Conservation (phyloP, 2,888 invertebrate genomes). For the Uropetala carovei region DNA sequence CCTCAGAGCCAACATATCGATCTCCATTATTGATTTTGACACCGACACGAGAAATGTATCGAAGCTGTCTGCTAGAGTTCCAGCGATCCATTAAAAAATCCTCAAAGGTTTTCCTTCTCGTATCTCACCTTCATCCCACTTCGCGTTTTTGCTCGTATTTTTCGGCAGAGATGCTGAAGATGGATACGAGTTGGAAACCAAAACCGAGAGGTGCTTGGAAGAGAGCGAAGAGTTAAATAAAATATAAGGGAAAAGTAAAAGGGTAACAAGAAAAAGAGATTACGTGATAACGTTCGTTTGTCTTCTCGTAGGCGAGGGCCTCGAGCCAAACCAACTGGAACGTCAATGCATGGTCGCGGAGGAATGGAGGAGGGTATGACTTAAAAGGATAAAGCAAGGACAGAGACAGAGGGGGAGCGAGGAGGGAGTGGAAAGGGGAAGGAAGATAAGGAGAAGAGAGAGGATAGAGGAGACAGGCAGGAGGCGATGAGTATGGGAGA, state of each 20-base stretch:
- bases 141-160: background rate
- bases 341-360: background rate
- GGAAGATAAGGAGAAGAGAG: background rate
- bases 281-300: background rate
- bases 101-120: background rate
- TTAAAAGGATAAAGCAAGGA: background rate
- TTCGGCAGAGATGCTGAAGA: background rate
- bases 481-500: no score
- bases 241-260: conserved; percentile 1
- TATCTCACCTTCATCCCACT: background rate
- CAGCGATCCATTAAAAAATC: conserved; percentile 34
- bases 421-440: background rate
- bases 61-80: background rate
- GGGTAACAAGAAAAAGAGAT: background rate
- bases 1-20: conserved; percentile 53
- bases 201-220: background rate
- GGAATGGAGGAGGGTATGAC: background rate
- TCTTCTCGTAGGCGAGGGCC: background rate
- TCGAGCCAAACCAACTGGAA: conserved; percentile 10
- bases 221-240: background rate
- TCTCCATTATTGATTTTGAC: conserved; percentile 53
- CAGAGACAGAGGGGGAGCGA: background rate
- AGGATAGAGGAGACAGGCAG: background rate
- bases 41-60: conserved; percentile 51
- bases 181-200: conserved; percentile 25